phyloP scores from a whole-genome alignment of 2,113 vertebrate genomes.

The Spheniscus mendiculus region DNA sequence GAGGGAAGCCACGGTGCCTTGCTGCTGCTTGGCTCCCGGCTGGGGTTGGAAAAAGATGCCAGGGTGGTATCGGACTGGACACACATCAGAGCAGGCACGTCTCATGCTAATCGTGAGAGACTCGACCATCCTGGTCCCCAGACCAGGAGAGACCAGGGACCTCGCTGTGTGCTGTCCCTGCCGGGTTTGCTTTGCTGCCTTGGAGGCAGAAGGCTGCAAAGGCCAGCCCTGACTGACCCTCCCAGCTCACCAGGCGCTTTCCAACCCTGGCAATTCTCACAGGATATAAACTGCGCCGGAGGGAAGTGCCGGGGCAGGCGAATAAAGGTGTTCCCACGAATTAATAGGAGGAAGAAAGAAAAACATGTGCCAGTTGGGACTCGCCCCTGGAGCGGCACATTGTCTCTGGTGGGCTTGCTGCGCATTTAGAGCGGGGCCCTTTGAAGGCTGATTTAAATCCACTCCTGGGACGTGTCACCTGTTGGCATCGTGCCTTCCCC shows the following conservation, averaged over 20 bases:
- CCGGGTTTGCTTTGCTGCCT: background rate
- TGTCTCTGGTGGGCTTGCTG: background rate
- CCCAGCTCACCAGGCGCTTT: background rate
- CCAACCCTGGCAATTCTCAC: background rate
- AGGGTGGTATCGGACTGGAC: background rate
- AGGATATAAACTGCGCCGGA: background rate
- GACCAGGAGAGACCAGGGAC: accelerated
- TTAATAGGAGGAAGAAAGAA: conserved; percentile 12
- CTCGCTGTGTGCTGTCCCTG: background rate
- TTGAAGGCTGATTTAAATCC: background rate
- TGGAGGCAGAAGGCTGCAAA: background rate
- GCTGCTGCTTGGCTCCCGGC: background rate
- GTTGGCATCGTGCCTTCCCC: background rate
- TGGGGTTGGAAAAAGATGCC: background rate
- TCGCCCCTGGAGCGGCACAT: background rate
- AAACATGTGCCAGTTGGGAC: background rate
- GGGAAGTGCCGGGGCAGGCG: background rate
- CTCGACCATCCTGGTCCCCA: background rate
- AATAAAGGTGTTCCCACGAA: conserved; percentile 26
- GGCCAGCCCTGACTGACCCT: background rate
- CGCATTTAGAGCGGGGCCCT: background rate
- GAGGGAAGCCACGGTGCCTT: background rate
- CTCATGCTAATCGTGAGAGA: background rate
- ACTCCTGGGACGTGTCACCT: background rate
- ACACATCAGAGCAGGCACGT: accelerated